These are phyloP conservation scores for Horisme vitalbata DNA, from an alignment of 2,888 invertebrate genomes.

Conservation along the genomic window DNA sequence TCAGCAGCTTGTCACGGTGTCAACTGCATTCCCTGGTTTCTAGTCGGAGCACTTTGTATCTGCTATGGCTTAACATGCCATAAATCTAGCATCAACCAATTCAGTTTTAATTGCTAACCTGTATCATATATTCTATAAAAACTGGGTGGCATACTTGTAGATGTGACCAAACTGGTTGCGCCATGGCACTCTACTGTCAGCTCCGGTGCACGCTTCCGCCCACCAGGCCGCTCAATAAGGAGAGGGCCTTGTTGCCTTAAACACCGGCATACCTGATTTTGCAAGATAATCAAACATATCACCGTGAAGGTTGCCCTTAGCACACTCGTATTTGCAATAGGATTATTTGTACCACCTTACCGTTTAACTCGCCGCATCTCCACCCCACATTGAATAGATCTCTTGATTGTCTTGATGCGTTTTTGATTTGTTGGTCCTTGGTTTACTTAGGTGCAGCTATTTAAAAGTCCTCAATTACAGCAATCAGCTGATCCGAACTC, in stretches of 20 bases:
- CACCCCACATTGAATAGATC: conserved; percentile 28
- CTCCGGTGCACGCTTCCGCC: conserved; percentile 67
- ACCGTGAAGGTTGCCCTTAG: conserved; percentile 36
- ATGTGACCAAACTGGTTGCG: conserved; percentile 43
- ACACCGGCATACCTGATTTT: conserved; percentile 53
- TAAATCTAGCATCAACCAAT: conserved; percentile 8
- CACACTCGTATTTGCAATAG: conserved; percentile 41
- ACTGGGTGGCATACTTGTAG: conserved; percentile 33
- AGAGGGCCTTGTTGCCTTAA: conserved; percentile 65
- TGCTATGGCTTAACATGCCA: conserved; percentile 2
- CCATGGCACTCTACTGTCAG: conserved; percentile 40
- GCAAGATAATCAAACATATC: conserved; percentile 48
- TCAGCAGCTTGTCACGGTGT: conserved; percentile 4
- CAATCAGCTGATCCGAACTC: conserved; percentile 24
- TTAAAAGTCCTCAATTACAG: conserved; percentile 29
- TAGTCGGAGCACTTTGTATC: conserved; percentile 5
- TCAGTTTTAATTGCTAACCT: conserved; percentile 16
- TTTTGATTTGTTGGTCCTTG: conserved; percentile 62
- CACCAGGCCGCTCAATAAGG: conserved; percentile 60
- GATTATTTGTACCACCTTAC: conserved; percentile 48
- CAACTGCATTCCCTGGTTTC: conserved; percentile 13
- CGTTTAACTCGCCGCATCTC: conserved; percentile 58
- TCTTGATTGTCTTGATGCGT: conserved; percentile 54
- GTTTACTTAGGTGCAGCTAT: conserved; percentile 36
- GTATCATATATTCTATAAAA: conserved; percentile 26